These are phyloP conservation scores for Drosophila tanythrix DNA, from an alignment of 2,888 invertebrate genomes.

Conservation along the genomic window DNA sequence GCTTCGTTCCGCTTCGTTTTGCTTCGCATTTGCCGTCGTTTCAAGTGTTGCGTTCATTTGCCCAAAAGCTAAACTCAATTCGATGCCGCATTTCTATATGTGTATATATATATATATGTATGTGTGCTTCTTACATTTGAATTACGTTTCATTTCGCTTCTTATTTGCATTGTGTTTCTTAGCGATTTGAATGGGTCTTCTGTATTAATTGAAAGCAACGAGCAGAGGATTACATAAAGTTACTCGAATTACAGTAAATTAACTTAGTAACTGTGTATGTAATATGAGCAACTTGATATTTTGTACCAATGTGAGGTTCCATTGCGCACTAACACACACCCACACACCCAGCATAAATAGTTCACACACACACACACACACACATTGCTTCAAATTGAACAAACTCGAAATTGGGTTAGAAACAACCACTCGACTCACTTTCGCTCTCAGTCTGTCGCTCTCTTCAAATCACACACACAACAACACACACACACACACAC, in stretches of 20 bases:
- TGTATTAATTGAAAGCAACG: conserved; percentile 30
- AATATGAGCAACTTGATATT: conserved; percentile 16
- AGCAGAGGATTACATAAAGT: conserved; percentile 13
- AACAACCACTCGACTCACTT: conserved; percentile 1
- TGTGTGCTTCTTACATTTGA: neutral
- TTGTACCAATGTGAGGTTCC: conserved; percentile 50
- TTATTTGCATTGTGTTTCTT: conserved; percentile 7
- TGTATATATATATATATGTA: neutral
- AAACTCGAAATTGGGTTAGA: conserved; percentile 19
- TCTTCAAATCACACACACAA: neutral
- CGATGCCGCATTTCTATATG: conserved; percentile 23
- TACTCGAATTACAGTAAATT: conserved; percentile 15
- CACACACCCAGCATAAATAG: conserved; percentile 3
- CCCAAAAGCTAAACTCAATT: conserved; percentile 33
- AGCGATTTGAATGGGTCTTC: conserved; percentile 21
- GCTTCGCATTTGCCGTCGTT: conserved; percentile 19
- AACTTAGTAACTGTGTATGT: conserved; percentile 8
- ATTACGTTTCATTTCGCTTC: conserved; percentile 7
- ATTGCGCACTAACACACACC: conserved; percentile 61
- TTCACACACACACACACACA: conserved; percentile 24
- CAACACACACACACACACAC: conserved; percentile 8
- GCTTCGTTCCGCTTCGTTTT: conserved; percentile 36
- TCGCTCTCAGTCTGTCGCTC: conserved; percentile 7
- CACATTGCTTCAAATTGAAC: conserved; percentile 60
- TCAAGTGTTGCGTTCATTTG: conserved; percentile 36